These are phyloP conservation scores for Lycophotia porphyrea DNA, from an alignment of 2,888 invertebrate genomes.

Conservation along the genomic window DNA sequence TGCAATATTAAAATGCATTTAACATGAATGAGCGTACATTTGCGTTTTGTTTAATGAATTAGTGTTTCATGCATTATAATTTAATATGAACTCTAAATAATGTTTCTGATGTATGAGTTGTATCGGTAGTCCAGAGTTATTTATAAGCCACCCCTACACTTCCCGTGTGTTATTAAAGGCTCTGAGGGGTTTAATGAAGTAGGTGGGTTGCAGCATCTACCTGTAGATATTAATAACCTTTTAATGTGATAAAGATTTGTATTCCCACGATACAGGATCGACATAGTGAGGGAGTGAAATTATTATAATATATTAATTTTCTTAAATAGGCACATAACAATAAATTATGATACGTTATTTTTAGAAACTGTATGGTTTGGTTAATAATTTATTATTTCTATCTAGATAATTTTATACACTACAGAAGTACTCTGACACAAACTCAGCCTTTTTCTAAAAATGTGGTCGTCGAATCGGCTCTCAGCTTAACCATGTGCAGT, in stretches of 20 bases:
- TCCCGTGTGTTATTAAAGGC: slow-evolving; percentile 28
- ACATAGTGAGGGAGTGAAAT: background rate
- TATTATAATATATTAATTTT: background rate
- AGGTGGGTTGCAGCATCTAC: slow-evolving; percentile 8
- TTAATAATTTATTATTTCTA: background rate
- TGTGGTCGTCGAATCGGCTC: background rate
- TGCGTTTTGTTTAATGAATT: slow-evolving; percentile 26
- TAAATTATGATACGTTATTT: background rate
- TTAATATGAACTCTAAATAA: slow-evolving; percentile 33
- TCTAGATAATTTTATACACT: background rate
- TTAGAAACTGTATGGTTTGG: background rate
- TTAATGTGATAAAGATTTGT: slow-evolving; percentile 20
- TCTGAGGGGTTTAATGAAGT: slow-evolving; percentile 16
- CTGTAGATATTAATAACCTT: slow-evolving; percentile 32
- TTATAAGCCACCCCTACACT: slow-evolving; percentile 39
- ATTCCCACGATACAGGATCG: background rate
- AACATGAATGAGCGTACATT: slow-evolving; percentile 30
- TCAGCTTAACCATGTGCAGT: background rate
- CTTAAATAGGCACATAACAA: background rate
- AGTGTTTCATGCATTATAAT: slow-evolving; percentile 35
- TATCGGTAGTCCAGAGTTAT: slow-evolving; percentile 28
- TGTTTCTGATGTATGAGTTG: slow-evolving; percentile 20
- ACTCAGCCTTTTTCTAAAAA: background rate
- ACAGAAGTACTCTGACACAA: background rate
- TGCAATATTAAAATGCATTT: slow-evolving; percentile 34